Base-by-base conservation (phyloP, 2,113 vertebrate genomes). In the Etia nguti region DNA sequence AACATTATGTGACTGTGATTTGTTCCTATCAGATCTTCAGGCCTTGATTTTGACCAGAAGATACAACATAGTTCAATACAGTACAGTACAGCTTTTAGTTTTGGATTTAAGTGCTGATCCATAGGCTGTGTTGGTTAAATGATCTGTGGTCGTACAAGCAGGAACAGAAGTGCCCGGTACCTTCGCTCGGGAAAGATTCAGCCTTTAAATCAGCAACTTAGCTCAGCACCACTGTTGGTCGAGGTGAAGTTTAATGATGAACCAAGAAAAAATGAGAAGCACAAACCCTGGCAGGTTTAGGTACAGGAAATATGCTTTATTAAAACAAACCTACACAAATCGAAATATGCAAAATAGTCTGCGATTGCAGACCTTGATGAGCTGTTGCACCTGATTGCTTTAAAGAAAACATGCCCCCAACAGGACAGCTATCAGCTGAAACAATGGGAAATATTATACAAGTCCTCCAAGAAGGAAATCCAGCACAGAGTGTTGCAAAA, bases 221-320 rank as follows among this genome's bases (percentile, higher is more conserved):
- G 48, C 75, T 86, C 57, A 88, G 93, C 92, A 93, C 86, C 90
- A 82, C 75, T 82, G 57, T 80, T 87, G 81, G 52, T 88, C 57
- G 26, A 77, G 73, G 46, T 52, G 18, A 77, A 38, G 16, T 48
- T 77, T 50, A 52, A 77, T 20, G 65, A 62, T 75, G 83, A 79
- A 83, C 87, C 79, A 81, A 75, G 79, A 68, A 85, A 86, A 75
- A 75, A 59, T 3, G 29, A 91, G 57, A 12, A 81, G 29, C 46
- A 77, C 46, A 77, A 77, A 31, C 73, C 26, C 16, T 52, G 31
- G 46, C 46, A 48, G 29, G 68, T 6, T 29, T 75, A 46, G 24
- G 68, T 29, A 48, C 15, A 73, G 2, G 41, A 73, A 73, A 48
- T 43, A 73, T 73, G 26, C 43, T 31, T 75, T 52, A 52, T 20